These are phyloP conservation scores for Zaprionus lachaisei DNA, from an alignment of 1,140 invertebrate genomes.

Conservation along the genomic window DNA sequence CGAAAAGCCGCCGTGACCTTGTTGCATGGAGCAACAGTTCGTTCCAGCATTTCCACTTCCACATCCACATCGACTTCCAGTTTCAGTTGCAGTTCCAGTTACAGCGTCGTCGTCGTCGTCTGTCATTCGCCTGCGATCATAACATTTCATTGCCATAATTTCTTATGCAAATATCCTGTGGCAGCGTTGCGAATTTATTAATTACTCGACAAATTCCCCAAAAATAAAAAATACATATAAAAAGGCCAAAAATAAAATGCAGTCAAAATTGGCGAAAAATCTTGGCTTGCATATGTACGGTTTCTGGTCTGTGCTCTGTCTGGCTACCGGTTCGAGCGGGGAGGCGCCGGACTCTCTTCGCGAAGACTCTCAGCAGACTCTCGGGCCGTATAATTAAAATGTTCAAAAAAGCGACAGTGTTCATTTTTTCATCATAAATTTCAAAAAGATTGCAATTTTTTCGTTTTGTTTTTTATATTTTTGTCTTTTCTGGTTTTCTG, in stretches of 20 bases:
- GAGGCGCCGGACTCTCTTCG: slow-evolving; percentile 25
- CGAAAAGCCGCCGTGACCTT: slow-evolving; percentile 51
- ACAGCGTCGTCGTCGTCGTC: slow-evolving; percentile 35
- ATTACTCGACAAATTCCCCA: slow-evolving; percentile 71
- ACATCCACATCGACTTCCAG: slow-evolving; percentile 2
- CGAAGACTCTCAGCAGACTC: slow-evolving; percentile 2
- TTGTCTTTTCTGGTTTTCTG: slow-evolving; percentile 4
- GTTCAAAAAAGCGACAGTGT: slow-evolving; percentile 81
- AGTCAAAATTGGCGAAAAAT: slow-evolving; percentile 4
- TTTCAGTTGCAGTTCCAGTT: slow-evolving; percentile 6
- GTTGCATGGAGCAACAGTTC: neutral
- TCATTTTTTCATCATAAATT: slow-evolving; percentile 83
- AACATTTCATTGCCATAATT: slow-evolving; percentile 83
- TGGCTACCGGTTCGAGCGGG: slow-evolving; percentile 41
- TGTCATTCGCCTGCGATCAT: slow-evolving; percentile 69
- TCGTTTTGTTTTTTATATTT: slow-evolving; percentile 26
- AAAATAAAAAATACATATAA: slow-evolving; percentile 12
- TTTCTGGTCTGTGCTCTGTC: neutral
- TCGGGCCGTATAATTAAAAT: slow-evolving; percentile 73
- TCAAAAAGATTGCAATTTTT: slow-evolving; percentile 80
- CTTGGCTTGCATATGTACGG: neutral
- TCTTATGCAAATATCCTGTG: slow-evolving; percentile 84
- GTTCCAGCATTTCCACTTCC: slow-evolving; percentile 9
- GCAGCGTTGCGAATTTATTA: slow-evolving; percentile 81
- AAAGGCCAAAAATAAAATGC: neutral